Percentiles rank a stretch among this genome's conserved stretches.
These are phyloP conservation scores for Ophion slaviceki DNA, from an alignment of 2,888 invertebrate genomes.

Conservation along the genomic window DNA sequence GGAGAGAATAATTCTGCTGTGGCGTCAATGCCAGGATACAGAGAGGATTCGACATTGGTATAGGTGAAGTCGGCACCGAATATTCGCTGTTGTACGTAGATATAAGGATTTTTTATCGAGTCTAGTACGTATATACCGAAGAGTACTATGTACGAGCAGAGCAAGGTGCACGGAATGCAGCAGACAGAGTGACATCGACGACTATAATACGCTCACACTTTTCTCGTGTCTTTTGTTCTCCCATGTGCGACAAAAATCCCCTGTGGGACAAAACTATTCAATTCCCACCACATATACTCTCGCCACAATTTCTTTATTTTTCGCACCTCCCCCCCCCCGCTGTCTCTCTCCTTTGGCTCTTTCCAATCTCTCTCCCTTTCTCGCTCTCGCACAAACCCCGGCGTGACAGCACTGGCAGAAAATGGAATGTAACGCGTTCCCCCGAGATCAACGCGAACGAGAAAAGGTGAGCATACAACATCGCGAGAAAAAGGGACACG, in stretches of 20 bases:
- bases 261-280: constrained; percentile 38
- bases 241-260: constrained; percentile 32
- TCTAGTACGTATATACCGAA: too few relatives aligned
- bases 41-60: constrained; percentile 11
- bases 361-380: constrained; percentile 7
- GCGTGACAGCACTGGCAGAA: constrained; percentile 42
- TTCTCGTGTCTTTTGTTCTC: constrained; percentile 35
- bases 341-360: neutral
- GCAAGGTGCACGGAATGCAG: too few relatives aligned
- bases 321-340: neutral
- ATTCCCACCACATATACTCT: constrained; percentile 35
- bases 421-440: constrained; percentile 53
- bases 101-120: too few relatives aligned
- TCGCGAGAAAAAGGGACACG: constrained; percentile 1
- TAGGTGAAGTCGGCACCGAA: neutral
- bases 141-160: too few relatives aligned
- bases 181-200: constrained; percentile 61
- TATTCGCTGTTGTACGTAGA: too few relatives aligned
- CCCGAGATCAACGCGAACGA: constrained; percentile 34
- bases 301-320: constrained; percentile 16
- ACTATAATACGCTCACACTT: constrained; percentile 64
- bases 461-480: constrained; percentile 20
- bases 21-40: constrained; percentile 4
- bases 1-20: constrained; percentile 27
- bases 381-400: neutral